Evolutionary conservation across 92 coral and sea anemone genomes (phyloP).

Genomic region (Palythoa grandis): DNA sequence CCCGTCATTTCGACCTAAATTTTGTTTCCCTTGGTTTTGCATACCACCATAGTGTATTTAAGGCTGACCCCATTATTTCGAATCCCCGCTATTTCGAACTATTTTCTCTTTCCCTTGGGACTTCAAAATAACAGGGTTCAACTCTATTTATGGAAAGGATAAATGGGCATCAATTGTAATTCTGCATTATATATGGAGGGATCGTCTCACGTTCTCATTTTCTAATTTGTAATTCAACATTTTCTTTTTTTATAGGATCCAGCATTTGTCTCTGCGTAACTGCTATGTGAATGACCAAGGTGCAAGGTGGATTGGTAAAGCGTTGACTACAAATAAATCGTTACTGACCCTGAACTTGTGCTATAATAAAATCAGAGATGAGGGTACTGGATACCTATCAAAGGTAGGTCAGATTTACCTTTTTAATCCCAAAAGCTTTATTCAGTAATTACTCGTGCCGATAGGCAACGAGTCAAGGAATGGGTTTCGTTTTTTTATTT

Average conservation of each 20-base stretch:
- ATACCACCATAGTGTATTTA: too few species aligned
- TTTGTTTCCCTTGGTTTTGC: too few species aligned
- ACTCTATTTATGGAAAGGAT: too few species aligned
- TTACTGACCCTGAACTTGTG: slow-evolving; percentile 87
- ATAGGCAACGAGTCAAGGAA: too few species aligned
- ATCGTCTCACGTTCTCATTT: not conserved
- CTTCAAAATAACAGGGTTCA: too few species aligned
- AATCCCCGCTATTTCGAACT: too few species aligned
- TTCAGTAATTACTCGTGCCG: too few species aligned
- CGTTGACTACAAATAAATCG: slow-evolving; percentile 81
- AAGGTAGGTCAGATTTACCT: slow-evolving; percentile 64
- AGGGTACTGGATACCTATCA: slow-evolving; percentile 78
- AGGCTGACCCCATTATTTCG: too few species aligned
- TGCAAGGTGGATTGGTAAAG: slow-evolving; percentile 88
- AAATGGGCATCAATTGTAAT: too few species aligned
- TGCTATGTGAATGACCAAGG: slow-evolving; percentile 97
- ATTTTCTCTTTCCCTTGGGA: too few species aligned
- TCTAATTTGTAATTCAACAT: not conserved
- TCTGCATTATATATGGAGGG: not conserved
- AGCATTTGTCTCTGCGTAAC: slow-evolving; percentile 86
- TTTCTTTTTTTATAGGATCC: slow-evolving; percentile 63
- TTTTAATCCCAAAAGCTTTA: not conserved
- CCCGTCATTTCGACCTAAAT: too few species aligned
- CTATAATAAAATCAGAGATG: slow-evolving; percentile 94
- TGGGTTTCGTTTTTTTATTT: too few species aligned